Evolutionary conservation across 2,113 vertebrate species (phyloP).

Genomic region (Ameiurus melas): DNA sequence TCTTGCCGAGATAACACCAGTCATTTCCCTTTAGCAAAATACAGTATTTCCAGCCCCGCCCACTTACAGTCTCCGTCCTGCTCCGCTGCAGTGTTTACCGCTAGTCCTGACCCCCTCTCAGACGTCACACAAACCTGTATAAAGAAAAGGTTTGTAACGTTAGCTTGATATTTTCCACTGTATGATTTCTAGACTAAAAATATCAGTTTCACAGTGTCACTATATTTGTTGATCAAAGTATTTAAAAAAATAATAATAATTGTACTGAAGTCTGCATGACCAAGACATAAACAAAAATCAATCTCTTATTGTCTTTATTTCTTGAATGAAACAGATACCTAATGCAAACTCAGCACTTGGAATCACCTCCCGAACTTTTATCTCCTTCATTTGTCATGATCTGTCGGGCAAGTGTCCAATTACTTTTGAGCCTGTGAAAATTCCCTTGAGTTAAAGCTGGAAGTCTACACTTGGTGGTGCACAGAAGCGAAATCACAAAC

Average conservation of each 20-base stretch:
- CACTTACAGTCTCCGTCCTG: background rate
- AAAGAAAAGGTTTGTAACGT: background rate
- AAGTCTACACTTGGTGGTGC: too few relatives aligned
- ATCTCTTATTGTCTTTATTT: background rate
- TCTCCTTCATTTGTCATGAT: too few relatives aligned
- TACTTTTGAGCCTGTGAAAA: too few relatives aligned
- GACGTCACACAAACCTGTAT: background rate
- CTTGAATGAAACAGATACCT: too few relatives aligned
- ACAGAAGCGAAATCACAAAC: too few relatives aligned
- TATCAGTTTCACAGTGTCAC: background rate
- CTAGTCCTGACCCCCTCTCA: background rate
- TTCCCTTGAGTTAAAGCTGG: too few relatives aligned
- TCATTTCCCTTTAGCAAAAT: constrained; percentile 26
- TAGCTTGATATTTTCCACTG: background rate
- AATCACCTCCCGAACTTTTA: too few relatives aligned
- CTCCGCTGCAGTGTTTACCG: background rate
- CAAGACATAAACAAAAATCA: background rate
- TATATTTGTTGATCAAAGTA: background rate
- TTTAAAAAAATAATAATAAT: background rate
- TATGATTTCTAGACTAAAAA: background rate
- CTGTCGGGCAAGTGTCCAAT: too few relatives aligned
- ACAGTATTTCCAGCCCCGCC: constrained; percentile 14
- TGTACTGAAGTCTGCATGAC: background rate
- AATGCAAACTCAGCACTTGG: too few relatives aligned
- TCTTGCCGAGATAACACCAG: constrained; percentile 37